phyloP scores from a whole-genome alignment of 2,113 vertebrate species.

The Nansenia antarctica region DNA sequence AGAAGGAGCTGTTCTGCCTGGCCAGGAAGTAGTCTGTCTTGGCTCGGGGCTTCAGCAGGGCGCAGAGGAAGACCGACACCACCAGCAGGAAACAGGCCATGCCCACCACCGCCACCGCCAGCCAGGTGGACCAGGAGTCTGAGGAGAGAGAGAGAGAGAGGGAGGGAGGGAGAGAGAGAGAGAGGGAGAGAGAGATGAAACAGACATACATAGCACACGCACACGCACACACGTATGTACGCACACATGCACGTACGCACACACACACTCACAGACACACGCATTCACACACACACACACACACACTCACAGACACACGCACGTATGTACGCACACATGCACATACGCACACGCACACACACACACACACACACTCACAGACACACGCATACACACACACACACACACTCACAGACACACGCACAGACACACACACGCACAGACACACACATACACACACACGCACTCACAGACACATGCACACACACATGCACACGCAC shows the following conservation, averaged over 20 bases:
- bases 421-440: background rate
- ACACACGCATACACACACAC: background rate
- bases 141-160: background rate
- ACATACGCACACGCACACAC: background rate
- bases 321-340: no score
- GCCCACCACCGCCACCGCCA: background rate
- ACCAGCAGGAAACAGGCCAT: background rate
- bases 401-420: background rate
- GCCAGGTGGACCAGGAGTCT: background rate
- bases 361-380: background rate
- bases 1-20: background rate
- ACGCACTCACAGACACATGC: no score
- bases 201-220: background rate
- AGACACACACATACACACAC: no score
- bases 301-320: no score
- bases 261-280: no score
- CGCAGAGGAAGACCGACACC: background rate
- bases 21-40: background rate
- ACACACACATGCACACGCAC: no score
- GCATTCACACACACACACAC: no score
- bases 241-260: background rate
- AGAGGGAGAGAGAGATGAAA: background rate
- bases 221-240: background rate
- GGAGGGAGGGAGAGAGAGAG: background rate
- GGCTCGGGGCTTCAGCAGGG: background rate